Percentiles rank a stretch among this genome's conserved stretches.
These are phyloP conservation scores for Calycopis cecrops DNA, from an alignment of 1,140 invertebrate genomes.

Conservation along the genomic window DNA sequence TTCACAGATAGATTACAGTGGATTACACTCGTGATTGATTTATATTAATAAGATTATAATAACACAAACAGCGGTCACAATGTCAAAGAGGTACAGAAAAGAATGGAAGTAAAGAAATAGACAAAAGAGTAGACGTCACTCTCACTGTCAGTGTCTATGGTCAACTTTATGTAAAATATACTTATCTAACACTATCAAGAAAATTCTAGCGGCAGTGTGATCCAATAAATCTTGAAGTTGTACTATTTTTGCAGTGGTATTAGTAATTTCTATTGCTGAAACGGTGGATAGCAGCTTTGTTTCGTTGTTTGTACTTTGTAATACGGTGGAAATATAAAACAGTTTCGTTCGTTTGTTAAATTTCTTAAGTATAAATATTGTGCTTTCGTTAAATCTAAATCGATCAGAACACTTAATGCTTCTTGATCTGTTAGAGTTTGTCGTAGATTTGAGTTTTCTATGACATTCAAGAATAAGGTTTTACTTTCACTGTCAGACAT, in stretches of 20 bases:
- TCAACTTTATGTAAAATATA: no score
- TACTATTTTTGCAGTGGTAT: constrained; percentile 13
- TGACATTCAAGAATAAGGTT: constrained; percentile 12
- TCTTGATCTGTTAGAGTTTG: constrained; percentile 14
- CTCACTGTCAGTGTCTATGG: no score
- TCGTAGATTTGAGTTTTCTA: constrained; percentile 5
- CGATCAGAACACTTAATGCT: no score
- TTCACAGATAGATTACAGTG: no score
- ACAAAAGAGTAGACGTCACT: no score
- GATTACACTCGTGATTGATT: no score
- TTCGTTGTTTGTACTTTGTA: constrained; percentile 12
- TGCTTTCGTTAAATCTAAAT: constrained; percentile 22
- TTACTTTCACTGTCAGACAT: constrained; percentile 11
- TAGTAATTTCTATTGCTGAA: constrained; percentile 11
- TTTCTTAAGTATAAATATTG: constrained; percentile 19
- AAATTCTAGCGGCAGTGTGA: constrained; percentile 16
- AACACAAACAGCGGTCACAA: no score
- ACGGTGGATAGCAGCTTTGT: constrained; percentile 14
- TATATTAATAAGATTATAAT: no score
- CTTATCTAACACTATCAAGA: no score
- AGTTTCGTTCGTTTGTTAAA: constrained; percentile 13
- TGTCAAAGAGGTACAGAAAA: no score
- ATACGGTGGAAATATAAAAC: constrained; percentile 15
- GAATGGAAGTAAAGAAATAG: no score
- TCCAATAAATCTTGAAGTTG: constrained; percentile 13